Evolutionary conservation across 1,140 invertebrate species (phyloP).

Genomic region (Drosophila takahashii): DNA sequence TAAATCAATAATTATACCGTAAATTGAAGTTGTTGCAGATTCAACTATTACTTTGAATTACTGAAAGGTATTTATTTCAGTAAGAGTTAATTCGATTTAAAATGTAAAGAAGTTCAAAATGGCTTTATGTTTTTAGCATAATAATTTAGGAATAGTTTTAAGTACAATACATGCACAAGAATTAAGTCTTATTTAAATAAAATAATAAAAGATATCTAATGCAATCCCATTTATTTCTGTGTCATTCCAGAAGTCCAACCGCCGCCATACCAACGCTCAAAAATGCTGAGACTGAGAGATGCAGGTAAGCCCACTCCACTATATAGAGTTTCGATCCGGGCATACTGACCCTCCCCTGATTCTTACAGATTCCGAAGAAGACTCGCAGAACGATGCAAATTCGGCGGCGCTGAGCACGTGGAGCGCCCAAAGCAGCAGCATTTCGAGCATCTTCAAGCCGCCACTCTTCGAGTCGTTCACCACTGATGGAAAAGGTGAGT

Average conservation of each 20-base stretch:
- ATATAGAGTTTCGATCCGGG: slow-evolving; percentile 3
- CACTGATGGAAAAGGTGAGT: slow-evolving; percentile 90
- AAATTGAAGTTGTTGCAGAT: too few species aligned
- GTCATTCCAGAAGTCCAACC: slow-evolving; percentile 90
- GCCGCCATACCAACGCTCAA: slow-evolving; percentile 89
- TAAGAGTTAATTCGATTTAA: too few species aligned
- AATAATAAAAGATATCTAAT: slow-evolving; percentile 20
- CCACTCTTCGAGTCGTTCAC: slow-evolving; percentile 87
- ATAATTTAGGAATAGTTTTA: too few species aligned
- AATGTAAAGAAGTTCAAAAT: too few species aligned
- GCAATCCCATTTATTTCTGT: slow-evolving; percentile 27
- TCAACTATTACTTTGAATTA: too few species aligned
- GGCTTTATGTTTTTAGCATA: too few species aligned
- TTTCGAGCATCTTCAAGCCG: slow-evolving; percentile 66
- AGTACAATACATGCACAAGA: too few species aligned
- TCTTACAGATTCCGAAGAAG: slow-evolving; percentile 68
- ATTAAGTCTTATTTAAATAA: too few species aligned
- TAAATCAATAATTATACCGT: too few species aligned
- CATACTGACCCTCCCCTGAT: not conserved
- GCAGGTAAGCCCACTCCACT: slow-evolving; percentile 87
- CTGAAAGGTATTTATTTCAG: too few species aligned
- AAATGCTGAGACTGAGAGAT: slow-evolving; percentile 89
- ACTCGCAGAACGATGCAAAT: slow-evolving; percentile 67
- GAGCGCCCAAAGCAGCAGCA: slow-evolving; percentile 49
- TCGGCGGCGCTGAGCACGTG: slow-evolving; percentile 50